These are phyloP conservation scores for Microplitis deprimator DNA, from an alignment of 2,888 invertebrate species.

Conservation along the genomic window DNA sequence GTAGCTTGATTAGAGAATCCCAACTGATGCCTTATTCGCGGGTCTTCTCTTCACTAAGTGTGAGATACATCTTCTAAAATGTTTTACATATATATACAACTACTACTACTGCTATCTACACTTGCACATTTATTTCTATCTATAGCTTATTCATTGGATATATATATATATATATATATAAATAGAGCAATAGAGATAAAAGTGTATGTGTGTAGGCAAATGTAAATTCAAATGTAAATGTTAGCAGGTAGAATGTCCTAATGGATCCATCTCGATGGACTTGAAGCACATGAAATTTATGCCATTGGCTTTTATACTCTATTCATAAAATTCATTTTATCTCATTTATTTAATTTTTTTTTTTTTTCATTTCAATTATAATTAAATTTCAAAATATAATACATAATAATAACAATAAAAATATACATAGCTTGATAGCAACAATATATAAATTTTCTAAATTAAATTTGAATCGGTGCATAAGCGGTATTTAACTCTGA, in stretches of 20 bases:
- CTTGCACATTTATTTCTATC: no score
- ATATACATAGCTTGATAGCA: no score
- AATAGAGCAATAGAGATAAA: background rate
- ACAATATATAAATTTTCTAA: no score
- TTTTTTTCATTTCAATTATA: background rate
- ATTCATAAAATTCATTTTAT: conserved; percentile 20
- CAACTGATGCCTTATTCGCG: conserved; percentile 39
- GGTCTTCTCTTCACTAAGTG: conserved; percentile 8
- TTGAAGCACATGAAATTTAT: conserved; percentile 35
- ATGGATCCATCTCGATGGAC: conserved; percentile 43
- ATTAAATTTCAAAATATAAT: background rate
- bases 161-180: background rate
- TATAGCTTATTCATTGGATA: no score
- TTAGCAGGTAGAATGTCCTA: conserved; percentile 35
- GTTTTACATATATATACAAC: background rate
- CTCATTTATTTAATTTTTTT: conserved; percentile 28
- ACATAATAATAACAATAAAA: no score
- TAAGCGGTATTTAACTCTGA: no score
- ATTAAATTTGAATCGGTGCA: no score
- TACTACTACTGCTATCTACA: no score
- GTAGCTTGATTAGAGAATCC: conserved; percentile 56
- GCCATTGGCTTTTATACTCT: conserved; percentile 31
- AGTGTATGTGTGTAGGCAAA: conserved; percentile 45
- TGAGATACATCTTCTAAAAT: background rate
- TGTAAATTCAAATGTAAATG: conserved; percentile 49